Conservation (phyloP, 2,797 vertebrate genomes). For the Mionectes olivaceus region DNA sequence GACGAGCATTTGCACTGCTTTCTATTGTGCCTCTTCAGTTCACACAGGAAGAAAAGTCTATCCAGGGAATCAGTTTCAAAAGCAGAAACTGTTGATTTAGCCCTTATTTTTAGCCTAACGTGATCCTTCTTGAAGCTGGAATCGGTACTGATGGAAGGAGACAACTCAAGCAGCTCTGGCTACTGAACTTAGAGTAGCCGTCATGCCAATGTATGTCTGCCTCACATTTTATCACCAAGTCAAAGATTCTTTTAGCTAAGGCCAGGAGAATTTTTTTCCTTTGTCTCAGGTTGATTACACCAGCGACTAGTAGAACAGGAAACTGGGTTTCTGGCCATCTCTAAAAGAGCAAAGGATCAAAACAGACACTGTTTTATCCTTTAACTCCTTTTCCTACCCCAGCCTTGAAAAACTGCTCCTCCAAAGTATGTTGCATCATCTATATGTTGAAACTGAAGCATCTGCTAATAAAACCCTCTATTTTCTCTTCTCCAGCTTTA, state of each 20-base stretch:
- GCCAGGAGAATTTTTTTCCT: background rate
- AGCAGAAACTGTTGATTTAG: background rate
- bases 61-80: background rate
- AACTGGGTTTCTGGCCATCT: background rate
- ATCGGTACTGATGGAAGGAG: background rate
- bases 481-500: background rate
- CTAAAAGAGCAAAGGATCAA: background rate
- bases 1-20: background rate
- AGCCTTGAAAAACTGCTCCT: background rate
- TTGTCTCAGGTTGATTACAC: background rate
- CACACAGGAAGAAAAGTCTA: background rate
- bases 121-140: background rate
- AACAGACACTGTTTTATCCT: background rate
- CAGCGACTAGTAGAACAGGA: conserved; percentile 26
- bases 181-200: background rate
- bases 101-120: background rate
- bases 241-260: background rate
- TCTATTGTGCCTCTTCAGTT: background rate
- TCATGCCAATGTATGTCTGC: background rate
- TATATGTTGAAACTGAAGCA: background rate
- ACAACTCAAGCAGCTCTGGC: background rate
- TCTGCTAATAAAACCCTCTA: background rate
- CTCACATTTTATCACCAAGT: background rate
- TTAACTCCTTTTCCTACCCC: background rate
- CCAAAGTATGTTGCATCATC: background rate